Evolutionary conservation across 2,113 vertebrate species (phyloP), one percentile per base, ranked within the genome.

Genomic region (Brachypodius melanocephalos): DNA sequence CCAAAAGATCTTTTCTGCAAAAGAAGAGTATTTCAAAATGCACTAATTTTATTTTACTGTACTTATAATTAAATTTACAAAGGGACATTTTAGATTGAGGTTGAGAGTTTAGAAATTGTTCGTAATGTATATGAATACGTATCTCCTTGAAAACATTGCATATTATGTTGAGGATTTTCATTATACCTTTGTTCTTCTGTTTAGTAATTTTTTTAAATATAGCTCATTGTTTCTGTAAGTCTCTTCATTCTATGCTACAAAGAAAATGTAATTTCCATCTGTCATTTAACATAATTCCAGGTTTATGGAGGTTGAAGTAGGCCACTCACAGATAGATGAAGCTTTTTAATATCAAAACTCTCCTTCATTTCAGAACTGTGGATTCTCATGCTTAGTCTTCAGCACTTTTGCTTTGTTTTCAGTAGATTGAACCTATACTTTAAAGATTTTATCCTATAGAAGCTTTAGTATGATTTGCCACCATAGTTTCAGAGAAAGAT

Each of bases 291-390:
- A 4, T 43, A 4, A 10, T 59, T 57, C 2, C 4, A 49, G 36
- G 1, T 66, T 73, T 81, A 58, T 1, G 0, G 48, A 86, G 6
- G 29, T 69, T 63, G 20, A 58, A 49, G 24, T 28, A 71, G 28
- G 24, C 36, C 0, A 0, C 45, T 89, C 9, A 10, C 28, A 49
- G 46, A 38, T 31, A 31, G 2, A 0, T 67, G 74, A 80, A 90
- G 17, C 12, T 77, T 88, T 78, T 72, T 80, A 32, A 24, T 77
- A 28, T 22, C 29, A 82, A 61, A 65, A 22, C 32, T 80, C 9
- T 59, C 18, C 22, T 79, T 65, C 31, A 45, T 49, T 80, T 71
- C 28, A 80, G 32, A 69, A 21, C 18, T 40, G 22, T 18, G 55
- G 16, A 62, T 84, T 81, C 15, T 71, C 5, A 36, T 68, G 28